Conservation (phyloP, 35 echinoderm and acorn worm genomes). For the Strongylocentrotus purpuratus region DNA sequence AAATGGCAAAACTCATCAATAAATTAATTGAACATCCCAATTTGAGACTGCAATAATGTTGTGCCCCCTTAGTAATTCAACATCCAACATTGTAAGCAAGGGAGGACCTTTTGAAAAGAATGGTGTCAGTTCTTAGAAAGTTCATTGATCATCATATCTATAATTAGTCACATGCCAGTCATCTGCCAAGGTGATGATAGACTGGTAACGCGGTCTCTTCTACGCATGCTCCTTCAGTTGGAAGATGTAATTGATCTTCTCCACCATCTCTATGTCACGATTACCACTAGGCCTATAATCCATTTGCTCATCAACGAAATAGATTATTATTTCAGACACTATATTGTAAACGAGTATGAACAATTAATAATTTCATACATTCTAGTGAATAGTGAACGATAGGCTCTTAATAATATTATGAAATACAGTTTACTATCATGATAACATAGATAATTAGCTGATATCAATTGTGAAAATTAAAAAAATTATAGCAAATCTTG, state of each 20-base stretch:
- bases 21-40: neutral
- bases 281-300: neutral
- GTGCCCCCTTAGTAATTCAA: neutral
- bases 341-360: too few relatives aligned
- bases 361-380: too few relatives aligned
- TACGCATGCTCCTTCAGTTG: neutral
- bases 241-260: neutral
- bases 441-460: too few relatives aligned
- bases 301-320: neutral
- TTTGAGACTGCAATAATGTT: neutral
- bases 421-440: too few relatives aligned
- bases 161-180: neutral
- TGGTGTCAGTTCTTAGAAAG: neutral
- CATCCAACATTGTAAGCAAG: neutral
- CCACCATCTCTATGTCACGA: neutral
- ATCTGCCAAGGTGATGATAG: neutral
- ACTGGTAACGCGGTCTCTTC: neutral
- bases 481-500: too few relatives aligned
- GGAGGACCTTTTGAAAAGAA: neutral
- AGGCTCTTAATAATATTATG: too few relatives aligned
- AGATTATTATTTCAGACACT: neutral
- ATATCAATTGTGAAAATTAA: too few relatives aligned
- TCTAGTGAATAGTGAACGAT: too few relatives aligned
- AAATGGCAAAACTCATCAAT: neutral
- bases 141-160: slow-evolving; percentile 5